phyloP scores from a whole-genome alignment of 2,888 invertebrate genomes.

The Ophion ventricosus region DNA sequence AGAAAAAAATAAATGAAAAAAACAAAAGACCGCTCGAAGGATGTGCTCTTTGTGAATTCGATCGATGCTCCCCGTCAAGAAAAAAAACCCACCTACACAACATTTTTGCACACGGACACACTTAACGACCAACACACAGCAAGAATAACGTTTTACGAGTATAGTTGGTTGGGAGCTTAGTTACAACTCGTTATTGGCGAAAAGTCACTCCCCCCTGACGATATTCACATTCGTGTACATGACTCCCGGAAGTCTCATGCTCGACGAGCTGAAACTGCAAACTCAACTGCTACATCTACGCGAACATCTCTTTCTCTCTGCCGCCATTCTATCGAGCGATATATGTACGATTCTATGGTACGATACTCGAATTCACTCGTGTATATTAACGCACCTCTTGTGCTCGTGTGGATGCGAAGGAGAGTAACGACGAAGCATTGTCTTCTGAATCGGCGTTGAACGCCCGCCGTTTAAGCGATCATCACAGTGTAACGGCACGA shows the following conservation, averaged over 20 bases:
- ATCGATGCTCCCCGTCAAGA: slow-evolving; percentile 61
- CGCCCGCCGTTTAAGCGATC: slow-evolving; percentile 33
- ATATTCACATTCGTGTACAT: slow-evolving; percentile 44
- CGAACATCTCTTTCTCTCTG: slow-evolving; percentile 15
- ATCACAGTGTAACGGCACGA: no score
- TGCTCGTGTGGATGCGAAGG: background rate
- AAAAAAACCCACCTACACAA: background rate
- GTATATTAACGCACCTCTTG: background rate
- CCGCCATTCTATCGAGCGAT: slow-evolving; percentile 42
- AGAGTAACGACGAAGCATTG: slow-evolving; percentile 51
- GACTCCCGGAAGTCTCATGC: slow-evolving; percentile 64
- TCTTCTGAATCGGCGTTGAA: slow-evolving; percentile 59
- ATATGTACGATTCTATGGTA: slow-evolving; percentile 25
- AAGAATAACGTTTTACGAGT: slow-evolving; percentile 32
- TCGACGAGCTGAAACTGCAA: slow-evolving; percentile 62
- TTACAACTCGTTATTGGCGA: background rate
- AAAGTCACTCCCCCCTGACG: slow-evolving; percentile 32
- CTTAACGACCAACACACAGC: no score
- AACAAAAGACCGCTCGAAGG: slow-evolving; percentile 55
- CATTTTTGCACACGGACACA: slow-evolving; percentile 1
- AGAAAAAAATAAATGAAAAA: no score
- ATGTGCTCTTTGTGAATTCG: slow-evolving; percentile 67
- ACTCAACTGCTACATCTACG: slow-evolving; percentile 38
- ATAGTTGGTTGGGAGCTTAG: background rate
- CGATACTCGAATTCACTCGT: slow-evolving; percentile 33